Evolutionary conservation across 2,113 vertebrate genomes (phyloP), one percentile per base, ranked within the genome.

Genomic region (Piliocolobus tephrosceles): DNA sequence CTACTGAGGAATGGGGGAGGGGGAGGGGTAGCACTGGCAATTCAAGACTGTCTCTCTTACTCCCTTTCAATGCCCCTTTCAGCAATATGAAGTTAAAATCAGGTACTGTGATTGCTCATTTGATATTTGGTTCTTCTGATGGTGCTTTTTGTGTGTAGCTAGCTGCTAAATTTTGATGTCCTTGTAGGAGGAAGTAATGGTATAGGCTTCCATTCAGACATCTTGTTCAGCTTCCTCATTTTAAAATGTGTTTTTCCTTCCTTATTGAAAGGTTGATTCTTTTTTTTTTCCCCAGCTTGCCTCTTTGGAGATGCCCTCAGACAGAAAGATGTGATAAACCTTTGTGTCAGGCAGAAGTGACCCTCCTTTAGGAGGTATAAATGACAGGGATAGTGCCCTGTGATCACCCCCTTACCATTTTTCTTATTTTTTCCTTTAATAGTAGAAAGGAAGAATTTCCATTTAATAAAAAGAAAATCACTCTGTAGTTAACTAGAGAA

Each of bases 401-500:
- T 57, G 45, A 9, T 43, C 58, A n/a, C 2, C 43, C 35, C 22
- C 27, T 66, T 45, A 23, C 13, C 3, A 72, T 64, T 61, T 78
- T 66, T 66, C 5, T 75, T 38, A 3, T 35, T 91, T 85, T 22
- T 50, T 68, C 25, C 32, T 43, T 78, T 78, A 55, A 88, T 87
- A 47, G 14, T 40, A 78, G 55, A 95, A 66, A 12, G 2, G 90
- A 87, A 6, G 14, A 72, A 91, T 57, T 94, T 2, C 8, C 38
- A 50, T 64, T 64, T 30, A 30, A 64, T 64, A 17, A 88, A 78
- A 40, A 73, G 13, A 64, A 88, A 83, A 55, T 58, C 14, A 22
- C 5, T 90, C 94, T 88, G 10, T 30, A 83, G 52, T 80, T 89
- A 94, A 75, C 7, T 85, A 88, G 30, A 92, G 45, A 94, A 76